Conservation (phyloP, 2,113 vertebrate genomes). For the Otis tarda region DNA sequence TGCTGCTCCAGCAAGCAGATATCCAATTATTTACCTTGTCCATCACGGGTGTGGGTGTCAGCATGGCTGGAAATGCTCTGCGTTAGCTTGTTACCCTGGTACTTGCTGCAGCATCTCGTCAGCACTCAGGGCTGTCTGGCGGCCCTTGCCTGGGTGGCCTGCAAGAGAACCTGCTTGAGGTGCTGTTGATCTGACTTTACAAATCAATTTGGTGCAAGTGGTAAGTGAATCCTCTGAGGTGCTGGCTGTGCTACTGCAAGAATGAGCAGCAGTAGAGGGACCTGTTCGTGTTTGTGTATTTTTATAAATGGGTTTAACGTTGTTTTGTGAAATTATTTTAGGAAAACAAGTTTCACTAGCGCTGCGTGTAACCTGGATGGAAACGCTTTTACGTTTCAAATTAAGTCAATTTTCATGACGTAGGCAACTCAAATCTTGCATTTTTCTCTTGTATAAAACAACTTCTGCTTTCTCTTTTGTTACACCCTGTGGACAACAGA, state of each 20-base stretch:
- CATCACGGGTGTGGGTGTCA: neutral
- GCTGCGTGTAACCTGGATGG: accelerated
- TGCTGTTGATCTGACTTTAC: neutral
- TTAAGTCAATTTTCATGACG: neutral
- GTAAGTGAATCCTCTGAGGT: neutral
- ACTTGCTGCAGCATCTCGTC: accelerated
- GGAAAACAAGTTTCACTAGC: neutral
- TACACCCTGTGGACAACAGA: accelerated
- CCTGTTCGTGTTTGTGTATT: accelerated
- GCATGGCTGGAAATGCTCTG: neutral
- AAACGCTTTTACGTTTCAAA: accelerated
- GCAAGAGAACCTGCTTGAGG: neutral
- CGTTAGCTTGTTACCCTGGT: neutral
- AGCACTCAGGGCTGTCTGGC: neutral
- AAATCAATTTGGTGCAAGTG: accelerated
- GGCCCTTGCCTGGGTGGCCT: neutral
- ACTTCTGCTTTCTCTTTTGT: neutral
- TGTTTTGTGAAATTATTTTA: neutral
- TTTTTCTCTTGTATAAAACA: neutral
- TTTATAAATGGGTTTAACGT: neutral
- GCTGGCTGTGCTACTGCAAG: neutral
- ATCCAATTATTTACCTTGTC: neutral
- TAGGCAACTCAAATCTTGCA: neutral
- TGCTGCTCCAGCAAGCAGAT: neutral
- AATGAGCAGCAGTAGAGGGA: neutral